A percentile compares a stretch with the other conserved stretches of the same genome.
These are phyloP conservation scores for Mamestra configurata DNA, from an alignment of 1,140 invertebrate genomes.

Conservation along the genomic window DNA sequence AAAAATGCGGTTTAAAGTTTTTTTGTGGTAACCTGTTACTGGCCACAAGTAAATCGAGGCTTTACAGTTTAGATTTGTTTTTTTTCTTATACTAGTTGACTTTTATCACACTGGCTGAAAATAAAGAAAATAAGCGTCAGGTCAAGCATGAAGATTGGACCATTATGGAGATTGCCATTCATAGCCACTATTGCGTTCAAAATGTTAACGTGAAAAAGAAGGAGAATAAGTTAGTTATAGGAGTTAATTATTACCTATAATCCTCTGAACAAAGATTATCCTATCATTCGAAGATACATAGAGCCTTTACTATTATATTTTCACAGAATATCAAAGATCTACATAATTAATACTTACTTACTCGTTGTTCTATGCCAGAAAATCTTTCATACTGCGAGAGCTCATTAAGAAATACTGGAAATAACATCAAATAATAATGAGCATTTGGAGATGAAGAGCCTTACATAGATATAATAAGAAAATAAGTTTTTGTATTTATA, in stretches of 20 bases:
- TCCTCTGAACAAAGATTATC: too few relatives aligned
- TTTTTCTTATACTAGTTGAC: too few relatives aligned
- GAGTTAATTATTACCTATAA: too few relatives aligned
- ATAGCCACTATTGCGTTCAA: too few relatives aligned
- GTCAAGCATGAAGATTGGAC: too few relatives aligned
- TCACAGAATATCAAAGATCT: background rate
- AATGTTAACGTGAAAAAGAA: too few relatives aligned
- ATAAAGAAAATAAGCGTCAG: too few relatives aligned
- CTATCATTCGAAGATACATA: background rate
- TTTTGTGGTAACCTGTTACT: background rate
- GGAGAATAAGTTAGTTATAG: too few relatives aligned
- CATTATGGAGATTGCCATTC: too few relatives aligned
- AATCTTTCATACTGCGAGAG: background rate
- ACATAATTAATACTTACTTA: background rate
- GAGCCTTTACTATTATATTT: background rate
- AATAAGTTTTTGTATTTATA: background rate
- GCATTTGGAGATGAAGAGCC: background rate
- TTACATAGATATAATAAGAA: background rate
- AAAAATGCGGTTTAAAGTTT: background rate
- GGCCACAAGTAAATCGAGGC: background rate
- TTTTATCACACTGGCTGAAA: too few relatives aligned
- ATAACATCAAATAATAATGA: conserved; percentile 31
- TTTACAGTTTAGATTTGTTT: too few relatives aligned
- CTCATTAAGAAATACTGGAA: background rate
- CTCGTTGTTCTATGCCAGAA: background rate